A percentile compares a stretch with the other conserved stretches of the same genome.
phyloP scores from a whole-genome alignment of 2,113 vertebrate species.

The Azemiops feae region DNA sequence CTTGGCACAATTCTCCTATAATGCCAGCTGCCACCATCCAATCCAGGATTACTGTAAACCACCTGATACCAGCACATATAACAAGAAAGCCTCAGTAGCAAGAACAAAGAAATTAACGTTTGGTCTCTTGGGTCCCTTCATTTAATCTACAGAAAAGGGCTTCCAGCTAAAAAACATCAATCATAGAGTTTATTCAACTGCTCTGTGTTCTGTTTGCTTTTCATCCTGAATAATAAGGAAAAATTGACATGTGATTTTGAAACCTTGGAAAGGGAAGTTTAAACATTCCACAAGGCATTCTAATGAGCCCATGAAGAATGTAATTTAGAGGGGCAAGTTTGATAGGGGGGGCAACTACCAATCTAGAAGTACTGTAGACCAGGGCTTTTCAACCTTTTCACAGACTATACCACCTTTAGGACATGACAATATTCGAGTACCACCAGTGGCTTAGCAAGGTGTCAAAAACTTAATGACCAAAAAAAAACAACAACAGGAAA shows the following conservation, averaged over 20 bases:
- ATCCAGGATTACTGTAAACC: constrained; percentile 56
- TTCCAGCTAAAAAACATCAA: constrained; percentile 23
- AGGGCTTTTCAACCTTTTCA: no score
- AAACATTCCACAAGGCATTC: not conserved
- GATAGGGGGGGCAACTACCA: not conserved
- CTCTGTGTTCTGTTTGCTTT: constrained; percentile 47
- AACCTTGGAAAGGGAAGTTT: not conserved
- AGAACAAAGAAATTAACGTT: constrained; percentile 60
- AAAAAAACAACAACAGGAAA: no score
- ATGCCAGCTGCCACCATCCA: constrained; percentile 54
- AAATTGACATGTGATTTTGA: not conserved
- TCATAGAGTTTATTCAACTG: constrained; percentile 60
- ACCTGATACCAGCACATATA: constrained; percentile 57
- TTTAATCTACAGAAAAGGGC: constrained; percentile 52
- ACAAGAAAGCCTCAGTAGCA: constrained; percentile 48
- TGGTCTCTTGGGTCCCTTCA: constrained; percentile 34
- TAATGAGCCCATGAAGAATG: not conserved
- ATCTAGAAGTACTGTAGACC: not conserved
- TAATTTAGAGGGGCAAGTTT: not conserved
- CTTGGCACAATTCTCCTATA: constrained; percentile 49
- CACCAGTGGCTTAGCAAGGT: no score
- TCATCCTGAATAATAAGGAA: constrained; percentile 51
- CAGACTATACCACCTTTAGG: no score
- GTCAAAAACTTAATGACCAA: no score
- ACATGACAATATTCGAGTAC: no score